These are phyloP conservation scores for Eilema griseolum DNA, from an alignment of 2,888 invertebrate species.

Conservation along the genomic window DNA sequence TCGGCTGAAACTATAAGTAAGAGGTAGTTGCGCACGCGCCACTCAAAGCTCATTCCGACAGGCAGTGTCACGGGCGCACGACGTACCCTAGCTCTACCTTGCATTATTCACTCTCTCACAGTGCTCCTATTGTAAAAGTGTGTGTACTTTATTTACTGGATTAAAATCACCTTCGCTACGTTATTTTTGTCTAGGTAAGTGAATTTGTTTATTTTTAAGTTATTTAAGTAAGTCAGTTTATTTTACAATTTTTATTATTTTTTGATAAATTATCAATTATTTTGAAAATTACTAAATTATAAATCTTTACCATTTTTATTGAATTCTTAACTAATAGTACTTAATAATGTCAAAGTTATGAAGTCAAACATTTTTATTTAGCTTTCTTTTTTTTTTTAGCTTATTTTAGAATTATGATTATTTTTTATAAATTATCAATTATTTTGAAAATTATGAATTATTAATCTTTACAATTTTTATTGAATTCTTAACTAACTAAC, in stretches of 20 bases:
- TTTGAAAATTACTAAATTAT: background rate
- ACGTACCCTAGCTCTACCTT: constrained; percentile 33
- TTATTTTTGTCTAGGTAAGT: constrained; percentile 44
- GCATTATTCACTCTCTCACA: constrained; percentile 25
- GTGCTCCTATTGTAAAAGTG: constrained; percentile 49
- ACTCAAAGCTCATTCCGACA: constrained; percentile 67
- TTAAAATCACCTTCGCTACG: constrained; percentile 26
- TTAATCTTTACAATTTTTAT: background rate
- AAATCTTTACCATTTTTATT: background rate
- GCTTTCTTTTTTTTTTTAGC: too few species aligned
- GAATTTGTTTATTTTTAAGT: background rate
- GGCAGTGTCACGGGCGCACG: constrained; percentile 62
- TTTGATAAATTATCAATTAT: background rate
- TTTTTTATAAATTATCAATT: background rate
- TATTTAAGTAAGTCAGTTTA: background rate
- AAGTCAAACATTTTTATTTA: background rate
- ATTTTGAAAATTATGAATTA: background rate
- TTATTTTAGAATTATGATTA: background rate
- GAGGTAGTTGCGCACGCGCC: constrained; percentile 65
- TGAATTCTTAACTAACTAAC: background rate
- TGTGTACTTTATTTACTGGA: constrained; percentile 53
- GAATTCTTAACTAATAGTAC: background rate
- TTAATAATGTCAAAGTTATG: background rate
- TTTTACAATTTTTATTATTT: background rate
- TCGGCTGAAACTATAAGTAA: constrained; percentile 81